Conservation (phyloP, 1,140 invertebrate species). For the Zaprionus capensis region DNA sequence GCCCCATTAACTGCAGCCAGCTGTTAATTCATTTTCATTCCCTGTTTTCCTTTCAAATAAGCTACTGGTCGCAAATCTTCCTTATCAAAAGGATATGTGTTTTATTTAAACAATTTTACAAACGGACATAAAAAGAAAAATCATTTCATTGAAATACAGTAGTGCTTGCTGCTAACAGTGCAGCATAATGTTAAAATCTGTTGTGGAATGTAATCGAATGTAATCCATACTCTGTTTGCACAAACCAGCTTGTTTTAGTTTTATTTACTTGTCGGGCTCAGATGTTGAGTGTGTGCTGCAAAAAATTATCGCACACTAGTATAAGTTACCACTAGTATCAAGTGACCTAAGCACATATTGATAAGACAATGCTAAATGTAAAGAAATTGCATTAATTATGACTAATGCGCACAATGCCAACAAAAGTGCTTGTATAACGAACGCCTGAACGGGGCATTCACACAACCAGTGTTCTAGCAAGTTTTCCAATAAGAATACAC, state of each 20-base stretch:
- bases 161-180: slow-evolving; percentile 8
- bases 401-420: slow-evolving; percentile 41
- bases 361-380: slow-evolving; percentile 35
- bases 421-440: slow-evolving; percentile 31
- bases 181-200: slow-evolving; percentile 11
- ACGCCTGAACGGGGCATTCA: background rate
- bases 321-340: background rate
- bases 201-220: slow-evolving; percentile 13
- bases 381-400: slow-evolving; percentile 33
- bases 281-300: slow-evolving; percentile 4
- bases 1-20: background rate
- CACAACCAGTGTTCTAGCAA: slow-evolving; percentile 1
- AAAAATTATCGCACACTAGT: background rate
- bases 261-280: slow-evolving; percentile 23
- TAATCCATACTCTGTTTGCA: slow-evolving; percentile 3
- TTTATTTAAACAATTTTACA: background rate
- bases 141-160: background rate
- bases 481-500: slow-evolving; percentile 22
- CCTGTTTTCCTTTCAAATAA: background rate
- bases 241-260: slow-evolving; percentile 19
- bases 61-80: background rate
- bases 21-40: slow-evolving; percentile 19
- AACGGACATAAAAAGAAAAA: background rate
- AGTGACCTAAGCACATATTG: slow-evolving; percentile 19
- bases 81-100: background rate